A percentile compares a stretch with the other conserved stretches of the same genome.
phyloP scores from a whole-genome alignment of 2,797 vertebrate genomes.

The Balearica regulorum region DNA sequence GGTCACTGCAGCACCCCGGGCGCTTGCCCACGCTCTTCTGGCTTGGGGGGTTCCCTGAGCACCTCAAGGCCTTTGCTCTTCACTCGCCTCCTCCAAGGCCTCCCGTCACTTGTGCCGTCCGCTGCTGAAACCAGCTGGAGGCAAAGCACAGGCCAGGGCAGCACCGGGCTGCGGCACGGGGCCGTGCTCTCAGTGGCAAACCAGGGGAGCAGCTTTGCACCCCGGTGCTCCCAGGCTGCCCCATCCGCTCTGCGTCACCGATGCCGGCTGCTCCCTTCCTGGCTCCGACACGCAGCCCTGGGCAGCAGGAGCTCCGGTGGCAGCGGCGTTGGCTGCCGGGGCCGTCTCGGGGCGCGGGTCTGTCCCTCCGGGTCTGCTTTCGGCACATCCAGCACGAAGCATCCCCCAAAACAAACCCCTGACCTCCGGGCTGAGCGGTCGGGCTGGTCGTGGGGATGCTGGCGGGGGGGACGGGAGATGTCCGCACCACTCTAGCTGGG shows the following conservation, averaged over 20 bases:
- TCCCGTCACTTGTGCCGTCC: not conserved
- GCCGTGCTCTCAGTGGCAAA: not conserved
- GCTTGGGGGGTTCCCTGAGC: not conserved
- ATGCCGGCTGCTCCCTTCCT: not conserved
- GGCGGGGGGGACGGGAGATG: not conserved
- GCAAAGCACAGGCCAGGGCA: not conserved
- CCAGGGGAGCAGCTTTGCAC: not conserved
- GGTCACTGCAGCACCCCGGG: accelerated
- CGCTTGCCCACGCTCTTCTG: not conserved
- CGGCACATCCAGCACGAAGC: not conserved
- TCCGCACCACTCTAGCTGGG: not conserved
- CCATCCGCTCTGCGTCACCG: accelerated
- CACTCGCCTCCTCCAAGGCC: not conserved
- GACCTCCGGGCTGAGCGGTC: not conserved
- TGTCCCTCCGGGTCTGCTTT: not conserved
- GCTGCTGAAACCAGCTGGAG: not conserved
- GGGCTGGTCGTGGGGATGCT: not conserved
- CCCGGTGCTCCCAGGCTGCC: accelerated
- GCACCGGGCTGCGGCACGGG: accelerated
- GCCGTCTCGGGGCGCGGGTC: accelerated
- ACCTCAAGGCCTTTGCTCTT: not conserved
- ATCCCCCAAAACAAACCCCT: not conserved
- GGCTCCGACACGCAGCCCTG: not conserved
- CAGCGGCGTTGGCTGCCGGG: accelerated
- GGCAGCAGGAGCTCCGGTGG: not conserved